Base-by-base conservation (phyloP, 2,113 vertebrate genomes). In the Apus apus region DNA sequence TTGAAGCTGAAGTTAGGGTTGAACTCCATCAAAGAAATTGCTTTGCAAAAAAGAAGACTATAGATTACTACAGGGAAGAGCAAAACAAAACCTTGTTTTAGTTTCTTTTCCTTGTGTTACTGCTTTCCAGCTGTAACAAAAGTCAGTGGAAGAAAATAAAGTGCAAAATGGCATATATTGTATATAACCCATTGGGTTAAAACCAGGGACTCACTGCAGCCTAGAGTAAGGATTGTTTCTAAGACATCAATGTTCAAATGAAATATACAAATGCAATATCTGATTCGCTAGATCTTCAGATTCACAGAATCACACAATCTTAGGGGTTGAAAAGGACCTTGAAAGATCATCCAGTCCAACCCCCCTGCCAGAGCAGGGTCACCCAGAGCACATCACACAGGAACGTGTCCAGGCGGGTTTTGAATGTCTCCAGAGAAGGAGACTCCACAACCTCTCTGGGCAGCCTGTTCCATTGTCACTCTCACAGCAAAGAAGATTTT, bases 1-100 rank as follows among this genome's bases (percentile, higher is more conserved):
- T 93, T 96, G 93, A 97, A 93, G 68, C 51, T 93, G 94, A 95
- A 93, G 66, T 92, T 73, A 26, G 21, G 45, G 29, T 62, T 94
- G 93, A 96, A 95, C 77, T 91, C 83, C 67, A 90, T 91, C 67
- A 71, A 11, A 95, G 34, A 95, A 96, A 95, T 87, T 91, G 43
- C 62, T 91, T 93, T 84, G 66, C 23, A 94, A 91, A 68, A 82
- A 71, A 71, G 27, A 74, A 79, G 93, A 85, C 83, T 67, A 57
- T 65, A 74, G 16, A 48, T 87, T 94, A 77, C 72, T 50, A 62
- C 43, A 84, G 56, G n/a, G 81, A 91, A 84, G 89, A 90, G 66
- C 46, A 85, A 93, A 84, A 45, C 57, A 90, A 93, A 91, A 66
- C n/a, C n/a, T 89, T 74, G 17, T 70, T 53, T 82, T 86, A 76